A percentile compares a stretch with the other conserved stretches of the same genome.
Evolutionary conservation across 2,113 vertebrate species (phyloP).

Genomic region (Indicator maculatus): DNA sequence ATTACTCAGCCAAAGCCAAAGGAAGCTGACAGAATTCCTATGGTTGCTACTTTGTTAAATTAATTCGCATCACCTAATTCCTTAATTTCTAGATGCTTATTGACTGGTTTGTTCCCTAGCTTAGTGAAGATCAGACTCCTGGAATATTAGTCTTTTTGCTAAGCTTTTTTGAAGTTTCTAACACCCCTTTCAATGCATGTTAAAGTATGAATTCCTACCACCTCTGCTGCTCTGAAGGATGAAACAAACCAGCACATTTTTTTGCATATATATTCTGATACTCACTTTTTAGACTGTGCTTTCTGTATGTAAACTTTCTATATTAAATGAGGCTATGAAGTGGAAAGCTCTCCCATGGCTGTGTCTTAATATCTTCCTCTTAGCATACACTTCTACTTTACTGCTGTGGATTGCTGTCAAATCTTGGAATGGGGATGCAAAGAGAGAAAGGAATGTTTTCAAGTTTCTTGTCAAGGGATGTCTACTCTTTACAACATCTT

Average conservation of each 20-base stretch:
- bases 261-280: neutral
- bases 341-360: neutral
- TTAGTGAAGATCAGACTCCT: neutral
- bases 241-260: neutral
- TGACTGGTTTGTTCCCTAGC: conserved; percentile 29
- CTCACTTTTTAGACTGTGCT: neutral
- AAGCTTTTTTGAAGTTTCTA: conserved; percentile 11
- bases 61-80: conserved; percentile 58
- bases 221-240: neutral
- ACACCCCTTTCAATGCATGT: neutral
- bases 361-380: neutral
- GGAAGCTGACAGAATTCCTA: conserved; percentile 70
- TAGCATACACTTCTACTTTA: neutral
- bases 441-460: neutral
- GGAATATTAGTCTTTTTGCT: neutral
- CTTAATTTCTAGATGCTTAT: conserved; percentile 67
- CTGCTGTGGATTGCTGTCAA: neutral
- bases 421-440: neutral
- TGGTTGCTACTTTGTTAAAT: conserved; percentile 68
- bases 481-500: neutral
- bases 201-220: neutral
- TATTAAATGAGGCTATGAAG: neutral
- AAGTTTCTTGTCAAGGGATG: neutral
- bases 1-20: conserved; percentile 51
- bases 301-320: neutral